Conservation (phyloP, 2,888 invertebrate species). For the Cabera pusaria region DNA sequence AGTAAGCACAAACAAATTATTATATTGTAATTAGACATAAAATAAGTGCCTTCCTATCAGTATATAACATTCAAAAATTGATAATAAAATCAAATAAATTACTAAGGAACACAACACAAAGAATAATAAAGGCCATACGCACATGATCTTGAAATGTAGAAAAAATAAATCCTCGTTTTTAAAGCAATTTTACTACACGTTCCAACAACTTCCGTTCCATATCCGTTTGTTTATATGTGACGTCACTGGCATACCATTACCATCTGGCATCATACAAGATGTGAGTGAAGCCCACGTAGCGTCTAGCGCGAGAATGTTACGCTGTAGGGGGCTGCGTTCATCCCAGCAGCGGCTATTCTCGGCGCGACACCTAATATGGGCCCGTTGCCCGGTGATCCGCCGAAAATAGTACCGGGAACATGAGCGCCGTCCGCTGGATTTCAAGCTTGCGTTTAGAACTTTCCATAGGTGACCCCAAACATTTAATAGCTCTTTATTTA, state of each 20-base stretch:
- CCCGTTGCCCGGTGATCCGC: slow-evolving; percentile 69
- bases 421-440: slow-evolving; percentile 48
- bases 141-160: too few species aligned
- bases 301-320: slow-evolving; percentile 36
- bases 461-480: slow-evolving; percentile 13
- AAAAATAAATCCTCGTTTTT: too few species aligned
- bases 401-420: slow-evolving; percentile 67
- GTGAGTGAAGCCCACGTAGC: slow-evolving; percentile 12
- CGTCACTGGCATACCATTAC: slow-evolving; percentile 25
- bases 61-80: too few species aligned
- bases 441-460: slow-evolving; percentile 11
- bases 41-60: too few species aligned
- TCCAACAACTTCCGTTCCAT: slow-evolving; percentile 15
- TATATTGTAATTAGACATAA: too few species aligned
- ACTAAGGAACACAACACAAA: too few species aligned
- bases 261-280: slow-evolving; percentile 13
- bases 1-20: too few species aligned
- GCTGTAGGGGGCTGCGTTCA: slow-evolving; percentile 56
- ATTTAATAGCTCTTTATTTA: too few species aligned
- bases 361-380: slow-evolving; percentile 78
- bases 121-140: too few species aligned
- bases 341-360: slow-evolving; percentile 62
- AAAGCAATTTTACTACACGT: too few species aligned
- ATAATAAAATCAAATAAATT: too few species aligned
- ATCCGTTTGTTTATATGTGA: slow-evolving; percentile 31